A percentile compares a stretch with the other conserved stretches of the same genome.
phyloP scores from a whole-genome alignment of 2,888 invertebrate species.

The Melanophora roralis region DNA sequence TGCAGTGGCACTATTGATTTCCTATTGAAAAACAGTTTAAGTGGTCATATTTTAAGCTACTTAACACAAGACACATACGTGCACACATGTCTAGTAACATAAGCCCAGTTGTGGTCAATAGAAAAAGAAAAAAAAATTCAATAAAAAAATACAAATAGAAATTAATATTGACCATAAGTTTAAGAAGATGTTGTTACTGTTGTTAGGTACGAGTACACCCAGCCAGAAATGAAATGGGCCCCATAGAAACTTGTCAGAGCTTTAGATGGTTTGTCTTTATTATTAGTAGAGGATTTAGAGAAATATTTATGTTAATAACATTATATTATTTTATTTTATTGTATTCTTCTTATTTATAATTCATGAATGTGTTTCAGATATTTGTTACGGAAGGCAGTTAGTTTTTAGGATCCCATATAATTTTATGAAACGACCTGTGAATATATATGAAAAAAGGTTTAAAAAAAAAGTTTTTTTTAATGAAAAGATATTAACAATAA shows the following conservation, averaged over 20 bases:
- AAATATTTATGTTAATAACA: conserved; percentile 38
- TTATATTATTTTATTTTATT: conserved; percentile 15
- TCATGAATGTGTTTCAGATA: not conserved
- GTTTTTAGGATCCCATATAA: not conserved
- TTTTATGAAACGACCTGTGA: not conserved
- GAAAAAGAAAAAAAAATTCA: not conserved
- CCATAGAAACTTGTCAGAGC: not conserved
- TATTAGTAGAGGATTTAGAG: conserved; percentile 8
- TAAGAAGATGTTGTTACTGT: not conserved
- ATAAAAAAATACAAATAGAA: not conserved
- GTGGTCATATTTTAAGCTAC: conserved; percentile 58
- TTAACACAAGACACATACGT: conserved; percentile 19
- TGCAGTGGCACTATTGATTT: conserved; percentile 68
- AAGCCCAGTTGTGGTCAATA: not conserved
- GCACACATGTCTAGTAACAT: not conserved
- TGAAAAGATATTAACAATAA: not conserved
- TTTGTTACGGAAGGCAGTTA: not conserved
- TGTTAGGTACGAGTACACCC: too few relatives aligned
- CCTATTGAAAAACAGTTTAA: conserved; percentile 71
- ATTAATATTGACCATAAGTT: not conserved
- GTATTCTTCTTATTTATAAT: conserved; percentile 18
- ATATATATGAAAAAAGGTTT: not conserved
- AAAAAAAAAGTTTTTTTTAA: conserved; percentile 9
- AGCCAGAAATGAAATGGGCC: not conserved
- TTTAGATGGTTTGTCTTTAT: conserved; percentile 1